Evolutionary conservation across 2,113 vertebrate species (phyloP).

Genomic region (Himantopus leucocephalus): DNA sequence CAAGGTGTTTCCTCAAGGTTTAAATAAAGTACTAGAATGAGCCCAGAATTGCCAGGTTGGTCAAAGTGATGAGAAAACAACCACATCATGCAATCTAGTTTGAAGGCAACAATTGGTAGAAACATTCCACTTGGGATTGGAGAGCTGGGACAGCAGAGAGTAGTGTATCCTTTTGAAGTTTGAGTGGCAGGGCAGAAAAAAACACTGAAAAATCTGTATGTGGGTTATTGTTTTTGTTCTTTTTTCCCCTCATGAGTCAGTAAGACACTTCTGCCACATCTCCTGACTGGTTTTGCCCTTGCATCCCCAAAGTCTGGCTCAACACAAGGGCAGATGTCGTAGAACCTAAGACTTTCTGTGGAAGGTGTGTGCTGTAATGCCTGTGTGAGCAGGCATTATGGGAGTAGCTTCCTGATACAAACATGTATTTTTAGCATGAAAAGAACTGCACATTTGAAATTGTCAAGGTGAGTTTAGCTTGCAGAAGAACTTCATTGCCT

Average conservation of each 20-base stretch:
- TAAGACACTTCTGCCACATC: not conserved
- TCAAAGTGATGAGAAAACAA: not conserved
- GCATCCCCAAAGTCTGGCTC: not conserved
- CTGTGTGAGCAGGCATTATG: not conserved
- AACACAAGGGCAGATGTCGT: rapidly evolving
- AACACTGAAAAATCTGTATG: not conserved
- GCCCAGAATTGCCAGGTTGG: not conserved
- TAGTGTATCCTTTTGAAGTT: not conserved
- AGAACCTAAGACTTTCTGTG: not conserved
- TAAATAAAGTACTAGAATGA: not conserved
- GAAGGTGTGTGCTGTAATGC: not conserved
- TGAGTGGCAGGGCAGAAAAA: not conserved
- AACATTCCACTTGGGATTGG: not conserved
- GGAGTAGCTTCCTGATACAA: not conserved
- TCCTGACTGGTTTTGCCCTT: not conserved
- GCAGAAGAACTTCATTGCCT: not conserved
- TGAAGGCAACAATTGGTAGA: not conserved
- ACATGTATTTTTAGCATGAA: not conserved
- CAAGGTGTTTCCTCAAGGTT: not conserved
- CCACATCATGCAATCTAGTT: not conserved
- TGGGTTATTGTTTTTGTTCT: not conserved
- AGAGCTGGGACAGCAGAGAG: not conserved
- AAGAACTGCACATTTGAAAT: not conserved
- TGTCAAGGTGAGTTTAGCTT: not conserved
- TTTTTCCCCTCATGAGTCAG: not conserved